Base-by-base conservation (phyloP, 2,888 invertebrate species). In the Pachycephus smyrnensis region DNA sequence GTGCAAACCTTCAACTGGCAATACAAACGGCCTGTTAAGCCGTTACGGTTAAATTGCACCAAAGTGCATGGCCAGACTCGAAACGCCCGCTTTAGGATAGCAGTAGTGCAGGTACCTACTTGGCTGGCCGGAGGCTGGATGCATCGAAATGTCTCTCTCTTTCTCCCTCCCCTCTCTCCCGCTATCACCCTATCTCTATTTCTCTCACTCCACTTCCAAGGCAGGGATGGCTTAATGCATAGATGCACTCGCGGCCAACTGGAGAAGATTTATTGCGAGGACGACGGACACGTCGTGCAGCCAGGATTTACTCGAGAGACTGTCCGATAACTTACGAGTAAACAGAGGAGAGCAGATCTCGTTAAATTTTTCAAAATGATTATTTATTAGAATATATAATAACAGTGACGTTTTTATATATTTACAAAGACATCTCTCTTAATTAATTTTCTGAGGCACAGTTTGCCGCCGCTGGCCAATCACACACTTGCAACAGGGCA, bases 391-490 rank as follows among this genome's bases (percentile, higher is more conserved):
- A 23, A 23, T 23, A 23, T 55, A 55, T 0, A 55, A 55, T 23
- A 23, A 23, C 23, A 23, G 23, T 55, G 23, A 55, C 55, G 9
- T 9, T 0, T 55, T 55, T 23, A 23, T 55, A 55, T 23, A 1
- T 15, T 40, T 55, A 55, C 23, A 33, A 33, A 55, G 55, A 23
- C 9, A 55, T 23, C 23, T 23, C 0, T 23, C 23, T 23, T 23
- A 6, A 55, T 55, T 55, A 55, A 23, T 0, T 23, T 68, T 1
- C 33, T 1, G 12, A 1, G 12, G 68, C n/a, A 80, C 89, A 89
- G 23, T 84, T 81, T 32, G 84, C 89, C 3, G 74, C n/a, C 0
- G 30, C n/a, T 0, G 88, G 86, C 82, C 84, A 88, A 77, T 90
- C 89, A 77, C 89, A 90, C 9, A 84, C 86, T 55, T 81, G 76